Evolutionary conservation across 30 jellyfish, hydroid and myxozoan genomes (phyloP), one percentile per base, ranked within the genome.

Genomic region (Cassiopea xamachana): DNA sequence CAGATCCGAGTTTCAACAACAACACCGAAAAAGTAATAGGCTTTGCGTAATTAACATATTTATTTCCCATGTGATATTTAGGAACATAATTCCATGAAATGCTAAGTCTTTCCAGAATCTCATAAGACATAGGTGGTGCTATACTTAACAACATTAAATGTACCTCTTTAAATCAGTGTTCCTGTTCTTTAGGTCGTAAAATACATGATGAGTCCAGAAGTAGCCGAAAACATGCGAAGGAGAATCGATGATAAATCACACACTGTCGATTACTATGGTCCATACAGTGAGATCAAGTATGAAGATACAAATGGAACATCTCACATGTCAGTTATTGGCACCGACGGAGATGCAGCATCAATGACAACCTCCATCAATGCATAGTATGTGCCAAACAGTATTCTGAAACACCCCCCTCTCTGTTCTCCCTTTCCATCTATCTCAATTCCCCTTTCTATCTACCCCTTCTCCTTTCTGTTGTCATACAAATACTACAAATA

Each of bases 291-390:
- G 39, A 82, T 91, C 79, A 70, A 79, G 70, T 73, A 51, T n/a
- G 97, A 91, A 67, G 98, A 97, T 47, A 90, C 94, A 44, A 90
- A 89, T 58, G 99, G 99, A 59, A 97, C 99, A 39, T 93, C 99
- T 8, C 99, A 97, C 84, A 97, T 97, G 98, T 90, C 98, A 46
- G 96, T 91, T 44, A 90, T 97, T 14, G 99, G 97, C 45, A 94
- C 96, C 12, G 89, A 93, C 77, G 99, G 99, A 46, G 97, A 93
- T 85, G 99, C 99, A 49, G 98, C 91, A 48, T 89, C 99, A 44
- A 83, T 97, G 96, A 97, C 99, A 62, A 90, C 99, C 27, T 97
- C 99, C 64, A 97, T 97, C 90, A 97, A 97, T 82, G 99, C 99
- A 8, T 93, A 97, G 99, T 97, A 90, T 49, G 98, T 81, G 43